Evolutionary conservation across 2,888 invertebrate species (phyloP).

Genomic region (Odontomyia ornata): DNA sequence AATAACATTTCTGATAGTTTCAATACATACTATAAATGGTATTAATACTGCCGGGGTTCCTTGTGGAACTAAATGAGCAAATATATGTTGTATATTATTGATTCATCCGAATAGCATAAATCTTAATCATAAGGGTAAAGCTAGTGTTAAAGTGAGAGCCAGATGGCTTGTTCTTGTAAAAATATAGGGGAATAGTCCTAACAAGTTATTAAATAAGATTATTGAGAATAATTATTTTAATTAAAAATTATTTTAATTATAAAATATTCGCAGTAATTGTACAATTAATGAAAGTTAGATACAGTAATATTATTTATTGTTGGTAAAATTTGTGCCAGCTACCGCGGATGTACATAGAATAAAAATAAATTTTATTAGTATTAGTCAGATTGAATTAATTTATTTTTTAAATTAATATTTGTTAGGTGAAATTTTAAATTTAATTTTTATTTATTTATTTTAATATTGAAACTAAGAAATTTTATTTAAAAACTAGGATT

Average conservation of each 20-base stretch:
- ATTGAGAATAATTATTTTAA: slow-evolving; percentile 64
- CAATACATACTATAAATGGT: slow-evolving; percentile 79
- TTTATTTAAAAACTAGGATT: slow-evolving; percentile 70
- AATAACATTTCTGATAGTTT: slow-evolving; percentile 77
- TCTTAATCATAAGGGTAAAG: slow-evolving; percentile 71
- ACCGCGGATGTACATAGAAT: slow-evolving; percentile 74
- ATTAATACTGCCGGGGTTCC: slow-evolving; percentile 72
- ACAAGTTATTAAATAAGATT: slow-evolving; percentile 74
- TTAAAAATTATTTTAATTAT: slow-evolving; percentile 61
- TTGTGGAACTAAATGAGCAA: slow-evolving; percentile 74
- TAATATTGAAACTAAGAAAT: slow-evolving; percentile 64
- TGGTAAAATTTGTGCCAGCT: slow-evolving; percentile 76
- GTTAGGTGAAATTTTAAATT: slow-evolving; percentile 71
- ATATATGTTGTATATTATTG: slow-evolving; percentile 71
- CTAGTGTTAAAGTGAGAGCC: slow-evolving; percentile 68
- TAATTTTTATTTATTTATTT: slow-evolving; percentile 60
- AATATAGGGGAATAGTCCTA: slow-evolving; percentile 76
- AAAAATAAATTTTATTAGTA: slow-evolving; percentile 67
- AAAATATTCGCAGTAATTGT: slow-evolving; percentile 66
- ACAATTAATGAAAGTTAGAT: slow-evolving; percentile 70
- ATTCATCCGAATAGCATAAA: slow-evolving; percentile 74
- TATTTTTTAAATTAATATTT: slow-evolving; percentile 62
- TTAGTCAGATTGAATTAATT: slow-evolving; percentile 57
- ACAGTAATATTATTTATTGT: slow-evolving; percentile 69
- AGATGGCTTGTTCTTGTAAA: slow-evolving; percentile 75